Evolutionary conservation across 1,140 invertebrate species (phyloP), one percentile per base, ranked within the genome.

Genomic region (Callitettix versicolor): DNA sequence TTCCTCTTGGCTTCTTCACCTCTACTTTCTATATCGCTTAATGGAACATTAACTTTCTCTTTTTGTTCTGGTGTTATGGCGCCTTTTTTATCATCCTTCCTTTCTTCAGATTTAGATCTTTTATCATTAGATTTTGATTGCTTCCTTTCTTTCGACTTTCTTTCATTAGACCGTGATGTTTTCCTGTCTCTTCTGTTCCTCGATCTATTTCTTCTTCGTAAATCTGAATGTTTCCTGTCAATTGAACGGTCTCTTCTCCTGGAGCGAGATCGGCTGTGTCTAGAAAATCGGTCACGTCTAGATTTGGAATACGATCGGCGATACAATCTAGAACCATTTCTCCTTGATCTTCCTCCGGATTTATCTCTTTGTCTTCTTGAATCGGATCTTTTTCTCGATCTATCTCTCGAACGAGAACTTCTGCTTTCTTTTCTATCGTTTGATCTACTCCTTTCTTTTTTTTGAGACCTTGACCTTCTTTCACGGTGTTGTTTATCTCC

Each of bases 131-230:
- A 47, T 50, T 42, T 47, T 2, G 44, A 12, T 40, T 41, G 41
- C 41, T 49, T 43, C 9, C 38, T 41, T 51, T 50, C 47, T 7
- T 34, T 20, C 11, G 44, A 26, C 11, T 24, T 18, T 26, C 40
- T 51, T 21, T 47, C 36, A 52, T 43, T 46, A 0, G 49, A 54
- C 15, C 58, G 41, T 33, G 18, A 55, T 33, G 47, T 56, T n/a
- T 18, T 36, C 17, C 53, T 38, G 12, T 41, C 50, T 15, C 40
- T 26, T 54, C 14, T 44, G 14, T 21, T 43, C 15, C 41, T 15
- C 21, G 41, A 50, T 30, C 4, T 42, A n/a, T 52, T 33, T 26
- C 40, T 44, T 22, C 44, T 26, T 2, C 53, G 30, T 22, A n/a
- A 7, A 7, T 30, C 26, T 49, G 22, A 30, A 20, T 46, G 40